phyloP scores from a whole-genome alignment of 2,888 invertebrate genomes.

The Nymphalis c-album region DNA sequence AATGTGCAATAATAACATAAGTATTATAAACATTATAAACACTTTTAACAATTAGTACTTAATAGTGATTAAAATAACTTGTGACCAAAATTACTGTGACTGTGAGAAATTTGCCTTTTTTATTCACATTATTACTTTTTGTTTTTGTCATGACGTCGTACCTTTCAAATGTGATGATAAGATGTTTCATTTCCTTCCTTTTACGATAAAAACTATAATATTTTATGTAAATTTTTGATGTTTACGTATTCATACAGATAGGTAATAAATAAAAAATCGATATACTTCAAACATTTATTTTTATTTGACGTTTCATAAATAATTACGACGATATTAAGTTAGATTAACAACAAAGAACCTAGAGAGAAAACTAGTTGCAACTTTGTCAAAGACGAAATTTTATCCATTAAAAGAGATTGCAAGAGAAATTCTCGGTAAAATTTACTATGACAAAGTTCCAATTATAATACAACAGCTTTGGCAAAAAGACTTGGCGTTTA shows the following conservation, averaged over 20 bases:
- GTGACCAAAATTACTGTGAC: too few relatives aligned
- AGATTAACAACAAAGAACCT: conserved; percentile 40
- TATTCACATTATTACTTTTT: too few relatives aligned
- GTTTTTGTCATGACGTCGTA: too few relatives aligned
- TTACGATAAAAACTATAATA: too few relatives aligned
- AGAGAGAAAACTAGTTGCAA: conserved; percentile 37
- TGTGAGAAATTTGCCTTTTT: too few relatives aligned
- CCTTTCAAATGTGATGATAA: too few relatives aligned
- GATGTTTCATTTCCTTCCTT: too few relatives aligned
- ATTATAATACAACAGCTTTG: conserved; percentile 36
- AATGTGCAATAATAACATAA: too few relatives aligned
- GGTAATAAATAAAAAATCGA: conserved; percentile 24
- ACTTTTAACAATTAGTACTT: too few relatives aligned
- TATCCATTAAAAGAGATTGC: conserved; percentile 29
- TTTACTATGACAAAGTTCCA: conserved; percentile 37
- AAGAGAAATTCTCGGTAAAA: conserved; percentile 29
- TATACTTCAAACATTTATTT: conserved; percentile 43
- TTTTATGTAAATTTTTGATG: too few relatives aligned
- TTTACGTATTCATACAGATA: neutral
- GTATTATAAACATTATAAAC: too few relatives aligned
- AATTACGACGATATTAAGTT: conserved; percentile 39
- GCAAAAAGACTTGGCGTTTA: conserved; percentile 40
- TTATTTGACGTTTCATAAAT: conserved; percentile 37
- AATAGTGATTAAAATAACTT: too few relatives aligned
- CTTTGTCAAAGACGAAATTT: conserved; percentile 35